These are phyloP conservation scores for Clavelina lepadiformis DNA, from an alignment of 23 tunicate genomes.

Conservation along the genomic window DNA sequence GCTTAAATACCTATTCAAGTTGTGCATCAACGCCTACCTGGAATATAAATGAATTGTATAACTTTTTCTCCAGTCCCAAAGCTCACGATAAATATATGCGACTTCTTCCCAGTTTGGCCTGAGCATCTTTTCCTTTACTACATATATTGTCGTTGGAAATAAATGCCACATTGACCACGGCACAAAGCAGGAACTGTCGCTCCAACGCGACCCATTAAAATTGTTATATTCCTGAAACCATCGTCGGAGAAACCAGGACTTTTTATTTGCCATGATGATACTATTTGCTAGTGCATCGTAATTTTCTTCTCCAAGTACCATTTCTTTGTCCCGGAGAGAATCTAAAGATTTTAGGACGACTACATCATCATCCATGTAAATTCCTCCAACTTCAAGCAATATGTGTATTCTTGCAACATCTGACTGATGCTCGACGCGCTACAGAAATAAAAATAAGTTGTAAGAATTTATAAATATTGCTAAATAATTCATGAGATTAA, in stretches of 20 bases:
- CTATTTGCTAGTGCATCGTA: conserved; percentile 96
- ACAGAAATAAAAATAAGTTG: neutral
- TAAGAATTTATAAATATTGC: neutral
- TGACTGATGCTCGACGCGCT: conserved; percentile 86
- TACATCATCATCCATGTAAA: conserved; percentile 94
- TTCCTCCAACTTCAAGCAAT: conserved; percentile 93
- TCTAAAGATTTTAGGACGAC: conserved; percentile 65
- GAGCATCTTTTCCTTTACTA: conserved; percentile 84
- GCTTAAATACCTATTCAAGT: too few relatives aligned
- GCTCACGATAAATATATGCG: conserved; percentile 41
- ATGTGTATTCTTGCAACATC: conserved; percentile 93
- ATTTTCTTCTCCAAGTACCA: conserved; percentile 95
- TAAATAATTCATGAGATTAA: neutral
- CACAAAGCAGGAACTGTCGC: conserved; percentile 93
- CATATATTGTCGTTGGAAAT: conserved; percentile 64
- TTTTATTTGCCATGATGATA: conserved; percentile 65
- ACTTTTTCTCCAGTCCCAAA: conserved; percentile 89
- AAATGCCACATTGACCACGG: conserved; percentile 98
- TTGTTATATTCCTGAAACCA: conserved; percentile 86
- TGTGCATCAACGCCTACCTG: too few relatives aligned
- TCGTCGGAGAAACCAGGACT: conserved; percentile 84
- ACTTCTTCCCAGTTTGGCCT: conserved; percentile 99
- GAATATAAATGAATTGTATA: conserved; percentile 89
- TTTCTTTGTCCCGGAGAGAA: conserved; percentile 37
- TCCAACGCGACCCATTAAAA: conserved; percentile 91